Conservation (phyloP, 2,888 invertebrate species). For the Coelogynopora nodosa region DNA sequence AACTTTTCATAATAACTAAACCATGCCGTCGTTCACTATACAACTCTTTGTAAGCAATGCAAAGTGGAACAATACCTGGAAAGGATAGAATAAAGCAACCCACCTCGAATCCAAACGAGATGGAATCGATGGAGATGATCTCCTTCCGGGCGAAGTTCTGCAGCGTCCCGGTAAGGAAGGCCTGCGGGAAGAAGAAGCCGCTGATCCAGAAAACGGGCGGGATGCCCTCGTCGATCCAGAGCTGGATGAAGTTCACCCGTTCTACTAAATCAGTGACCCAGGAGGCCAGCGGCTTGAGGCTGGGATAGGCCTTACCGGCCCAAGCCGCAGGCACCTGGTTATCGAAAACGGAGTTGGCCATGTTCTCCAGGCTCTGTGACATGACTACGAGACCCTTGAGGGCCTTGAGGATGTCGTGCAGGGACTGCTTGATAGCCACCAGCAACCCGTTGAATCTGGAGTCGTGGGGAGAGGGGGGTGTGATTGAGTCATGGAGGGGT, state of each 20-base stretch:
- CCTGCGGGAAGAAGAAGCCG: slow-evolving; percentile 66
- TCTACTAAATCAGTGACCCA: slow-evolving; percentile 60
- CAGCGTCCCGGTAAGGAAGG: slow-evolving; percentile 62
- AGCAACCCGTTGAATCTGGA: too few species aligned
- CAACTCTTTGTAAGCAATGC: too few species aligned
- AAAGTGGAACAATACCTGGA: too few species aligned
- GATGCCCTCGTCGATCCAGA: slow-evolving; percentile 60
- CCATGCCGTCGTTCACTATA: too few species aligned
- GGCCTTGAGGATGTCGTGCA: slow-evolving; percentile 68
- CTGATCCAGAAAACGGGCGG: slow-evolving; percentile 62
- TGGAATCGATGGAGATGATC: slow-evolving; percentile 61
- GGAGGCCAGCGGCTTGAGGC: slow-evolving; percentile 61
- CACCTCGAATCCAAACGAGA: slow-evolving; percentile 61
- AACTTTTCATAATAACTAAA: too few species aligned
- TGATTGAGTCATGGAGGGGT: too few species aligned
- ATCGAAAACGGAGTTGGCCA: slow-evolving; percentile 68
- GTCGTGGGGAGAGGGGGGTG: too few species aligned
- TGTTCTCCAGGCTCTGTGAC: slow-evolving; percentile 72
- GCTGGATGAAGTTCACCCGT: slow-evolving; percentile 58
- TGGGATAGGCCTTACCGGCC: slow-evolving; percentile 64
- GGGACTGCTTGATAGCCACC: slow-evolving; percentile 61
- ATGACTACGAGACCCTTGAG: slow-evolving; percentile 75
- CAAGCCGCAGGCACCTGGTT: slow-evolving; percentile 72
- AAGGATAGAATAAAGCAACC: background rate
- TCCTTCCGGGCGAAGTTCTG: slow-evolving; percentile 62